These are phyloP conservation scores for Danio jaintianensis DNA, from an alignment of 2,797 vertebrate species.

Conservation along the genomic window DNA sequence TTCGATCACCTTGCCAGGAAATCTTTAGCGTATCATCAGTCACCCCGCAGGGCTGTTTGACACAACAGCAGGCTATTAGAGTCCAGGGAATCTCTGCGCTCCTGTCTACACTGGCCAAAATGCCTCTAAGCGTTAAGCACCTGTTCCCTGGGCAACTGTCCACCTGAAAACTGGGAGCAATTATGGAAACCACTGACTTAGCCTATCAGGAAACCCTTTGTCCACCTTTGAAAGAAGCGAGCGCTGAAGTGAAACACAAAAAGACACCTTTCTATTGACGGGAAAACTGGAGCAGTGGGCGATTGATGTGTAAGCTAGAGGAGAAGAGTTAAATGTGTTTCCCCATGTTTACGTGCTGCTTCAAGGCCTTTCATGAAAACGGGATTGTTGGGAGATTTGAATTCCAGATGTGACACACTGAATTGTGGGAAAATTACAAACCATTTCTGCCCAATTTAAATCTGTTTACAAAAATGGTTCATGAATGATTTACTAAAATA, in stretches of 20 bases:
- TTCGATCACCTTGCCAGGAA: constrained; percentile 72
- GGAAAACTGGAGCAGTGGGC: constrained; percentile 13
- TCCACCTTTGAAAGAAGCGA: constrained; percentile 16
- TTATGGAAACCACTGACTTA: constrained; percentile 57
- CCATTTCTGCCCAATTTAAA: neutral
- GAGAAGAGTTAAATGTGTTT: neutral
- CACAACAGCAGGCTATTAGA: constrained; percentile 58
- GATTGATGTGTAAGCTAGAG: neutral
- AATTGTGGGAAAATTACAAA: neutral
- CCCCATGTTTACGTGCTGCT: constrained; percentile 37
- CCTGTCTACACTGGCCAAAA: constrained; percentile 59
- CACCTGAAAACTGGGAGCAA: constrained; percentile 54
- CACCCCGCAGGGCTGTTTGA: constrained; percentile 60
- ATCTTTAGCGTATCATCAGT: constrained; percentile 72
- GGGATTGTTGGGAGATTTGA: neutral
- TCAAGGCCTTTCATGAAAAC: constrained; percentile 36
- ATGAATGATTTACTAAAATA: no score
- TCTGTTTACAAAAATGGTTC: neutral
- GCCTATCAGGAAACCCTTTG: constrained; percentile 37
- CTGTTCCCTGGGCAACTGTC: constrained; percentile 65
- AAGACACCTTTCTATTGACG: constrained; percentile 33
- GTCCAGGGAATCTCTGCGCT: constrained; percentile 57
- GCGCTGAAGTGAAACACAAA: neutral
- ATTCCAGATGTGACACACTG: neutral
- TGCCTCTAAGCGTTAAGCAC: constrained; percentile 69